Conservation (phyloP, 2,113 vertebrate genomes). For the Heptranchias perlo region DNA sequence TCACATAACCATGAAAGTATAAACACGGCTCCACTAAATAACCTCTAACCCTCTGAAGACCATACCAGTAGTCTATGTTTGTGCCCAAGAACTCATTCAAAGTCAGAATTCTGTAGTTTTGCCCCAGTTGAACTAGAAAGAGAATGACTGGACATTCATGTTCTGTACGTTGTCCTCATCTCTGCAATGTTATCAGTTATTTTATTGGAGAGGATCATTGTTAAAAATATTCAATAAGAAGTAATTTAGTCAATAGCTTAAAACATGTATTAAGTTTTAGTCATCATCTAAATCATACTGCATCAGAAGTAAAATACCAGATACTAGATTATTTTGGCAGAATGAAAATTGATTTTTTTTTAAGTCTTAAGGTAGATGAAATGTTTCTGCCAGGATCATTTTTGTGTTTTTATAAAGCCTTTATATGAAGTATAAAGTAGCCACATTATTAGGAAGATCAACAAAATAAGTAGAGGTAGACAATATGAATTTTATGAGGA, state of each 20-base stretch:
- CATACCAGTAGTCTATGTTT: neutral
- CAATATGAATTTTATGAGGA: neutral
- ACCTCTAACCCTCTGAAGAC: neutral
- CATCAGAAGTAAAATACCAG: neutral
- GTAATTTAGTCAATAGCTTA: slow-evolving; percentile 12
- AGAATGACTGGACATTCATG: neutral
- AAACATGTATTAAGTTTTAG: slow-evolving; percentile 23
- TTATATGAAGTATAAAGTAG: neutral
- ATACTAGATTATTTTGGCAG: neutral
- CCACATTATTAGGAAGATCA: neutral
- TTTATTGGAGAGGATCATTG: neutral
- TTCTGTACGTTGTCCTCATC: neutral
- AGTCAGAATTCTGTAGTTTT: neutral
- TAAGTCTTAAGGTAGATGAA: neutral
- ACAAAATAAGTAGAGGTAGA: neutral
- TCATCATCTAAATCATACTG: neutral
- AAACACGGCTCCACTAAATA: neutral
- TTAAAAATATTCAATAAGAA: neutral
- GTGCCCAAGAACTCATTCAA: neutral
- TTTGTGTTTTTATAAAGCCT: neutral
- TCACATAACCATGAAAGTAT: neutral
- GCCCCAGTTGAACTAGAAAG: neutral
- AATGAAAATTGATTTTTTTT: slow-evolving; percentile 23
- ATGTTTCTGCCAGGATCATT: neutral
- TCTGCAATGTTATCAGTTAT: neutral